Percentiles rank a stretch among this genome's conserved stretches.
Conservation (phyloP, 2,797 vertebrate species). For the Sebastes cheni region DNA sequence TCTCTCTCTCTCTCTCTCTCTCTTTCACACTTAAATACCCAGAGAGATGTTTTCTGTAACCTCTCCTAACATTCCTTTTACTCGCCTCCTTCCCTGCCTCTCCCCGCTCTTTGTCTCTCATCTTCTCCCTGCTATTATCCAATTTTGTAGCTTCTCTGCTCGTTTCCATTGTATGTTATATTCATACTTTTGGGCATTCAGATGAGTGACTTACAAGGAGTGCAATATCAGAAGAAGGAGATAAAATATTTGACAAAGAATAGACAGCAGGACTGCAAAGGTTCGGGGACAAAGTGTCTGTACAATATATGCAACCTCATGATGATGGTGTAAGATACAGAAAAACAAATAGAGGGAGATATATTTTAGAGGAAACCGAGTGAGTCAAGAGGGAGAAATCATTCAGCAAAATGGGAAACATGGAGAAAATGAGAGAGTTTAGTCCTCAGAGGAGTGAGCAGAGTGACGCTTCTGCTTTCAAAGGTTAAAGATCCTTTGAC, state of each 20-base stretch:
- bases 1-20: not conserved
- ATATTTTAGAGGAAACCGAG: not conserved
- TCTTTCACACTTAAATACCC: not conserved
- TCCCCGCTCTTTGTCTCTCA: not conserved
- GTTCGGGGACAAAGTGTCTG: not conserved
- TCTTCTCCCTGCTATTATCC: not conserved
- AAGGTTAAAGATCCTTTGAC: no score
- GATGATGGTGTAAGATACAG: not conserved
- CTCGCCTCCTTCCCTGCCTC: not conserved
- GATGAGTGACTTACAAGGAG: not conserved
- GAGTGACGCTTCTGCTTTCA: no score
- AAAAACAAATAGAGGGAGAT: not conserved
- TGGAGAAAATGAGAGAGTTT: not conserved
- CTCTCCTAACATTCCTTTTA: not conserved
- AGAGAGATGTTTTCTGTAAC: not conserved
- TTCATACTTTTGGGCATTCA: not conserved
- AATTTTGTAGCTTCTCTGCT: conserved; percentile 1
- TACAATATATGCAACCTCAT: not conserved
- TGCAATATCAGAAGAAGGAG: not conserved
- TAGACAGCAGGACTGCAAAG: not conserved
- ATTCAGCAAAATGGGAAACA: not conserved
- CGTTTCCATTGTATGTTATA: not conserved
- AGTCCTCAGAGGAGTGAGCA: not conserved
- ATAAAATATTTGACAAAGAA: not conserved
- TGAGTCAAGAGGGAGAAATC: not conserved